Evolutionary conservation across 2,888 invertebrate genomes (phyloP).

Genomic region (Cetonia aurata): DNA sequence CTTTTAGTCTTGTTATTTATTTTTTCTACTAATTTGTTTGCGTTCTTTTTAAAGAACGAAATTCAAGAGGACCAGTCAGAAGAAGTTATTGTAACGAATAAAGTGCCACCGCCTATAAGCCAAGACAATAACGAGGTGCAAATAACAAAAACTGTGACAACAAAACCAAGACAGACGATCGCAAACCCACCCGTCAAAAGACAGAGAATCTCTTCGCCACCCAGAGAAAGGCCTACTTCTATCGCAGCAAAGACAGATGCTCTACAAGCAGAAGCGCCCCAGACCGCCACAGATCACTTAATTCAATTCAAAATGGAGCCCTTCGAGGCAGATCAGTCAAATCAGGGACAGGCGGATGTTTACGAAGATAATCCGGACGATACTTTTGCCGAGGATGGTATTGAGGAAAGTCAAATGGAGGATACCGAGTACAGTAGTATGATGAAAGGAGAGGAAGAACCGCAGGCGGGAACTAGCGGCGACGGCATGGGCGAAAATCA

Average conservation of each 20-base stretch:
- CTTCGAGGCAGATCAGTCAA: conserved; percentile 59
- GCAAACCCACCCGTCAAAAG: conserved; percentile 22
- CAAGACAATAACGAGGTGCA: conserved; percentile 3
- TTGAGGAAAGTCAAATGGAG: conserved; percentile 54
- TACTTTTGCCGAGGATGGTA: conserved; percentile 56
- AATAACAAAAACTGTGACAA: conserved; percentile 2
- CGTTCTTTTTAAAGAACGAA: conserved; percentile 25
- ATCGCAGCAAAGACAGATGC: neutral
- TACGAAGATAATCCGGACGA: conserved; percentile 57
- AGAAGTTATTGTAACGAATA: conserved; percentile 1
- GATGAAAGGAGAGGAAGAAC: conserved; percentile 63
- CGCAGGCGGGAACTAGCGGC: conserved; percentile 64
- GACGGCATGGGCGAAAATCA: conserved; percentile 63
- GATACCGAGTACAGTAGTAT: conserved; percentile 63
- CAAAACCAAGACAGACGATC: conserved; percentile 12
- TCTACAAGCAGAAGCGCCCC: neutral
- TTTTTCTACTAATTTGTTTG: neutral
- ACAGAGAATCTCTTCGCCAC: conserved; percentile 20
- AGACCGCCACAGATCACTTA: conserved; percentile 44
- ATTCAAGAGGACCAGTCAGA: conserved; percentile 27
- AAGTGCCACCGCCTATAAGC: neutral
- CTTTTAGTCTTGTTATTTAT: too few relatives aligned
- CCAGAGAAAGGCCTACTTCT: conserved; percentile 2
- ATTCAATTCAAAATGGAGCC: conserved; percentile 65
- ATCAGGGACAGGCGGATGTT: conserved; percentile 56